Evolutionary conservation across 2,888 invertebrate species (phyloP).

Genomic region (Exocentrus adspersus): DNA sequence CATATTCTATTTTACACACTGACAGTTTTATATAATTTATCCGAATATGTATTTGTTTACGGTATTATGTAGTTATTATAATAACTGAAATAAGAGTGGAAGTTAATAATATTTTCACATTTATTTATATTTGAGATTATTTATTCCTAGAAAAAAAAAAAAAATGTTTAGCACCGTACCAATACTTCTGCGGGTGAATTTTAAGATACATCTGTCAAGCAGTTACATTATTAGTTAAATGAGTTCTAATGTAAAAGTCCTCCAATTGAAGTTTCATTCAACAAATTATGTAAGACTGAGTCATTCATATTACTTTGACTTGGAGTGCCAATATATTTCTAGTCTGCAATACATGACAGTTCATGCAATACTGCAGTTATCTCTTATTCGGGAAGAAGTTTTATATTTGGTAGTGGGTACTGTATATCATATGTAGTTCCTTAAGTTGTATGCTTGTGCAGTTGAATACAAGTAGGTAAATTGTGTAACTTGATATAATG

Average conservation of each 20-base stretch:
- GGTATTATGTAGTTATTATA: no score
- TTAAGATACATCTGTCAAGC: constrained; percentile 28
- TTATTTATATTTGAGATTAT: no score
- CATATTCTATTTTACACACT: no score
- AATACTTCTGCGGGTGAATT: constrained; percentile 9
- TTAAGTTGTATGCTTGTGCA: no score
- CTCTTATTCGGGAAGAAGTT: constrained; percentile 9
- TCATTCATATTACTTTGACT: constrained; percentile 49
- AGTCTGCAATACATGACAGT: constrained; percentile 53
- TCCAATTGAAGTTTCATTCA: constrained; percentile 40
- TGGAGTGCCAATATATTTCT: constrained; percentile 59
- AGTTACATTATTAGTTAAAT: constrained; percentile 31
- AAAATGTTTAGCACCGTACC: constrained; percentile 5
- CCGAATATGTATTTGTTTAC: no score
- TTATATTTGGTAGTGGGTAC: neutral
- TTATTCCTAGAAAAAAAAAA: no score
- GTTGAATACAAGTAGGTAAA: no score
- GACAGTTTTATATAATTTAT: no score
- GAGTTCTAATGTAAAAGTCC: constrained; percentile 28
- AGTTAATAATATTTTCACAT: no score
- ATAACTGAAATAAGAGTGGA: no score
- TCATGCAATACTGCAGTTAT: constrained; percentile 20
- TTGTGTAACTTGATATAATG: no score
- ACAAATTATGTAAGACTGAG: constrained; percentile 49
- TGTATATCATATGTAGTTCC: no score